Base-by-base conservation (phyloP, 1,140 invertebrate genomes). In the Drosophila dunni region DNA sequence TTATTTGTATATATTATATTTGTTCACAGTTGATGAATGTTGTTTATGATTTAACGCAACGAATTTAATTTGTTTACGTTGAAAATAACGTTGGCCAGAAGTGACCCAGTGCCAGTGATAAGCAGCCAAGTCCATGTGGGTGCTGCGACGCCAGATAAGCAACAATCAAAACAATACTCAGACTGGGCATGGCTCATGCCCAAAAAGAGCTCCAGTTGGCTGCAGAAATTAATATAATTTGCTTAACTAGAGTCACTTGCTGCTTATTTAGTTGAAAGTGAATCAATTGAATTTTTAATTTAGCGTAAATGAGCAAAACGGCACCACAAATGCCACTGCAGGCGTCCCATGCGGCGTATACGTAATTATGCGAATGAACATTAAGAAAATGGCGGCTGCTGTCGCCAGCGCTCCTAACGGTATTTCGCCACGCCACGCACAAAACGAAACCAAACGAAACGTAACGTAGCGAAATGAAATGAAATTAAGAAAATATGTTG, bases 401-500 rank as follows among this genome's bases (percentile, higher is more conserved):
- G 61, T 24, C 33, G 63, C 53, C 33, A 58, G 48, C 10, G 50
- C 34, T 44, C 15, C 40, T 29, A 7, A 3, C 15, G 20, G 63
- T 54, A 42, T 24, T 50, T 40, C 34, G 61, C 50, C 46, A n/a
- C 7, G 10, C 33, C 46, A 44, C 71, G 56, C 54, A 63, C 45
- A 24, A 51, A 20, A 20, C 45, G 15, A 46, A 46, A 15, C 10
- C 13, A 45, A 11, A 46, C 17, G 45, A 20, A 76, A 70, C 50
- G 42, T n/a, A 11, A 46, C 17, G 45, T 8, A 76, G 67, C 54
- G 58, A 76, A 82, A 82, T 76, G 72, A 78, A 89, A 83, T 78
- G 79, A 89, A 89, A 88, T 88, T 88, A 86, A 77, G 83, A 86
- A 86, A 86, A 86, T 84, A 75, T 88, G 83, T 83, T 89, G 76